phyloP scores from a whole-genome alignment of 2,888 invertebrate genomes.

The Hydraecia micacea region DNA sequence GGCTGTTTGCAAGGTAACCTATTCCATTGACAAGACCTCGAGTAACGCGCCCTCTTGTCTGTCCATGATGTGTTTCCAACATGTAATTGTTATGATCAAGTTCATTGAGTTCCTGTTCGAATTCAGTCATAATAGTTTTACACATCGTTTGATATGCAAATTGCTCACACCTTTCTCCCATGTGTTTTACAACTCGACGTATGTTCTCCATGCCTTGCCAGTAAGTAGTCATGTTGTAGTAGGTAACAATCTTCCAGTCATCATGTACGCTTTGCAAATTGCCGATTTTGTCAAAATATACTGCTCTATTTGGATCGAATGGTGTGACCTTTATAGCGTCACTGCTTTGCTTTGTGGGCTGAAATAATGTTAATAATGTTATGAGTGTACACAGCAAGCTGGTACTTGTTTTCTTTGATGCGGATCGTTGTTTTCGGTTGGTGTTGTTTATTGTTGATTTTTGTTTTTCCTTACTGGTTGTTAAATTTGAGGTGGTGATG shows the following conservation, averaged over 20 bases:
- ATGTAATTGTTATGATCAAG: too few species aligned
- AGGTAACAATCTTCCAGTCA: too few species aligned
- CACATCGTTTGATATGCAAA: neutral
- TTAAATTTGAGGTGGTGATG: neutral
- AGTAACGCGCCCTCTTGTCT: too few species aligned
- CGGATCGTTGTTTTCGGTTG: neutral
- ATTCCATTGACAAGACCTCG: too few species aligned
- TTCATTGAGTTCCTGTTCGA: neutral
- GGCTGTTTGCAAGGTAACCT: neutral
- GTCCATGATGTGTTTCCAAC: too few species aligned
- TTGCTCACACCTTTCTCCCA: neutral
- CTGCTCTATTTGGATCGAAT: neutral
- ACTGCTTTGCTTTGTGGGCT: neutral
- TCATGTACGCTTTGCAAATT: too few species aligned
- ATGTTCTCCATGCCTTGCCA: neutral
- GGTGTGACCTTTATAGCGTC: neutral
- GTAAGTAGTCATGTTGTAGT: too few species aligned
- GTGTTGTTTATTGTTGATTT: slow-evolving; percentile 1
- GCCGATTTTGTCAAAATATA: neutral
- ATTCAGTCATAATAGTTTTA: slow-evolving; percentile 5
- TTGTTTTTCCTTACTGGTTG: neutral
- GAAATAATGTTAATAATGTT: neutral
- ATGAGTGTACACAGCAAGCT: neutral
- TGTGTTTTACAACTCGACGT: neutral
- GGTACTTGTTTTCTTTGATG: slow-evolving; percentile 3